These are phyloP conservation scores for Crenichthys baileyi DNA, from an alignment of 2,797 vertebrate species.

Conservation along the genomic window DNA sequence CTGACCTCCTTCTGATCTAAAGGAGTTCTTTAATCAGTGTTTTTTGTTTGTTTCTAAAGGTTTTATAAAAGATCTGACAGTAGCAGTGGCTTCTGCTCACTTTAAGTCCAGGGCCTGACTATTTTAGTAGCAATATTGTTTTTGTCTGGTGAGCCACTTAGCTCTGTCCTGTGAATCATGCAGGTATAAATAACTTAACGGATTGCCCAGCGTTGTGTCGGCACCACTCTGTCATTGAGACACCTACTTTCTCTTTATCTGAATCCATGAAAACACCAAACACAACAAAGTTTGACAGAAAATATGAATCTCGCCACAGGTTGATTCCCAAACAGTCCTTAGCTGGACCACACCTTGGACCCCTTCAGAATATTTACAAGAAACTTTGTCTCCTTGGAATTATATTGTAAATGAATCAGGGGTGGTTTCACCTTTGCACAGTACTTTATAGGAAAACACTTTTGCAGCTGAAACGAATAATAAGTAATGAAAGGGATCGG, in stretches of 20 bases:
- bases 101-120: background rate
- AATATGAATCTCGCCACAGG: background rate
- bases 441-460: background rate
- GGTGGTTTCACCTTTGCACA: background rate
- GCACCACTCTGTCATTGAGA: too few species aligned
- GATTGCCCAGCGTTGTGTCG: background rate
- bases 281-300: background rate
- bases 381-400: background rate
- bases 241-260: background rate
- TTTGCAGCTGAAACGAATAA: background rate
- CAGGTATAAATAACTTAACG: constrained; percentile 2
- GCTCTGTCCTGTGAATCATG: background rate
- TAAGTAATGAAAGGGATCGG: background rate
- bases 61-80: background rate
- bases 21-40: background rate
- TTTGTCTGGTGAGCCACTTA: background rate
- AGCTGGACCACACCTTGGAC: too few species aligned
- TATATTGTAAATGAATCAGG: background rate
- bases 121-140: background rate
- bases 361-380: background rate
- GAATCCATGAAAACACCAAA: background rate
- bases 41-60: background rate
- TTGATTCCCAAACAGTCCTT: background rate
- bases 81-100: background rate
- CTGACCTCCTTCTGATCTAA: background rate